Percentiles rank a stretch among this genome's conserved stretches.
Evolutionary conservation across 2,113 vertebrate genomes (phyloP).

Genomic region (Toxostoma redivivum): DNA sequence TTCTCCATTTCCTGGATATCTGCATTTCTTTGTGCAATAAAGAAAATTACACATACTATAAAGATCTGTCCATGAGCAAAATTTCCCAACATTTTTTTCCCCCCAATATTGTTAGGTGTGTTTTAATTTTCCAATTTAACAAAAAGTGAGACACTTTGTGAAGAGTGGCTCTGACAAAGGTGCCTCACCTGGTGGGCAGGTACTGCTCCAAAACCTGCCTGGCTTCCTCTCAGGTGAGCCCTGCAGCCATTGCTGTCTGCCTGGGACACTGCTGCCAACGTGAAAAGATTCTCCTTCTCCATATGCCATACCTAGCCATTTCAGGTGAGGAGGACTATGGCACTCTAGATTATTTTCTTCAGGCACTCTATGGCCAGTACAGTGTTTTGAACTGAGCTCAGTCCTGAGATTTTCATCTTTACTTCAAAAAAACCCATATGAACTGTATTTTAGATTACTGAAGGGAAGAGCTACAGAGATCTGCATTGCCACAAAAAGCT

Average conservation of each 20-base stretch:
- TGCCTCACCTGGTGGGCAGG: background rate
- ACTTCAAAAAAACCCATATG: background rate
- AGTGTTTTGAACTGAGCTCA: background rate
- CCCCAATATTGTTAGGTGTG: background rate
- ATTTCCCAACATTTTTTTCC: background rate
- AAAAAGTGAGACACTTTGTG: background rate
- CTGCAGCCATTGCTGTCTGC: background rate
- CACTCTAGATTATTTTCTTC: background rate
- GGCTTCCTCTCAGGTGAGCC: background rate
- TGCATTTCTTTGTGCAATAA: background rate
- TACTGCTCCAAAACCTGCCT: background rate
- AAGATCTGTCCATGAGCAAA: background rate
- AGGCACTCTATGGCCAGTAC: background rate
- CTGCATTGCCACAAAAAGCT: background rate
- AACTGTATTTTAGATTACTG: background rate
- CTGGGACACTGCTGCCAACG: background rate
- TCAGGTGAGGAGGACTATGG: background rate
- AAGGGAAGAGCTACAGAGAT: background rate
- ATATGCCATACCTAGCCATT: background rate
- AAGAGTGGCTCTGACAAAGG: background rate
- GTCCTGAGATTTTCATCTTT: background rate
- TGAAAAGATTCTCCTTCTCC: background rate
- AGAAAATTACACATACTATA: background rate
- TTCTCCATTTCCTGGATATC: background rate
- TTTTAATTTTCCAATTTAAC: background rate